Evolutionary conservation across 2,797 vertebrate genomes (phyloP).

Genomic region (Chaunax sp.): DNA sequence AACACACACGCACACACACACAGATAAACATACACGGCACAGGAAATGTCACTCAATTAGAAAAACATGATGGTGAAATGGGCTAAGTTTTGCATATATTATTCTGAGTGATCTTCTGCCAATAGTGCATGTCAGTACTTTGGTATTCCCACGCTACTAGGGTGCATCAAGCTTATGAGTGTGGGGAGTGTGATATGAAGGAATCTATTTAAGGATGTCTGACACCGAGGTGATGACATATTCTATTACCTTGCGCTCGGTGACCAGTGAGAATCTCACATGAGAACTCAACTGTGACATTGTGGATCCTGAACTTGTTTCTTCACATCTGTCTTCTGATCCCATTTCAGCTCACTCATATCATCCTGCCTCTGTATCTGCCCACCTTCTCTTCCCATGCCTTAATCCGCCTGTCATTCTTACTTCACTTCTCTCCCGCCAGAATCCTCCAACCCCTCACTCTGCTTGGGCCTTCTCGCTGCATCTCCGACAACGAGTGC

Average conservation of each 20-base stretch:
- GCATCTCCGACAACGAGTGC: slow-evolving; percentile 47
- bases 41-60: slow-evolving; percentile 25
- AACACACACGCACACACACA: slow-evolving; percentile 13
- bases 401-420: slow-evolving; percentile 66
- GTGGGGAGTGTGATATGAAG: slow-evolving; percentile 17
- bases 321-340: slow-evolving; percentile 51
- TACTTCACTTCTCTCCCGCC: slow-evolving; percentile 34
- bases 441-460: slow-evolving; percentile 23
- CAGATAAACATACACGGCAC: slow-evolving; percentile 23
- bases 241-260: slow-evolving; percentile 61
- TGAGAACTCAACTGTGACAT: slow-evolving; percentile 60
- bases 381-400: slow-evolving; percentile 22
- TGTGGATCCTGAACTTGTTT: slow-evolving; percentile 52
- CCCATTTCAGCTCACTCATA: slow-evolving; percentile 41
- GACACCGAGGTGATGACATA: slow-evolving; percentile 60
- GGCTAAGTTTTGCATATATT: slow-evolving; percentile 27
- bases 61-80: slow-evolving; percentile 7
- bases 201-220: slow-evolving; percentile 58
- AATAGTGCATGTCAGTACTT: slow-evolving; percentile 12
- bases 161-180: slow-evolving; percentile 10
- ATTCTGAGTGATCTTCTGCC: slow-evolving; percentile 37
- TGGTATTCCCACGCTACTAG: slow-evolving; percentile 13
- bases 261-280: slow-evolving; percentile 49
- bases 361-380: slow-evolving; percentile 37
- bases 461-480: slow-evolving; percentile 31